These are phyloP conservation scores for Astur gentilis DNA, from an alignment of 2,113 vertebrate species.

Conservation along the genomic window DNA sequence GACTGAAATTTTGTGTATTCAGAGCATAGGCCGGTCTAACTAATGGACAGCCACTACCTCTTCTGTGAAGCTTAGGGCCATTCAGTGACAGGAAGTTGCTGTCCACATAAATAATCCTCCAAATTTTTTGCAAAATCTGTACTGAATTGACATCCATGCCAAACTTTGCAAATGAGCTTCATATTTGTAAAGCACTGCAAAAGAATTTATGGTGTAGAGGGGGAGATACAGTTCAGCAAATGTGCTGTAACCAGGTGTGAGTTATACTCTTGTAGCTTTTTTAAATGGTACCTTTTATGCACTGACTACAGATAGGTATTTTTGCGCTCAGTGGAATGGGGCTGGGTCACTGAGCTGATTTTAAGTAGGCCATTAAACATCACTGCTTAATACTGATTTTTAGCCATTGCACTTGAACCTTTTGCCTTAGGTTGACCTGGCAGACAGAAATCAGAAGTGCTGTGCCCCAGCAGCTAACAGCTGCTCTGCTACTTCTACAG, in stretches of 20 bases:
- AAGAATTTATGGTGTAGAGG: not conserved
- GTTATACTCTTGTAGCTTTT: not conserved
- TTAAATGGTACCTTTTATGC: not conserved
- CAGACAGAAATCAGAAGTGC: not conserved
- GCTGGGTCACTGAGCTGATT: not conserved
- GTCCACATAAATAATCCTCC: not conserved
- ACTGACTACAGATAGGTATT: not conserved
- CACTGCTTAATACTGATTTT: not conserved
- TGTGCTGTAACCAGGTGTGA: not conserved
- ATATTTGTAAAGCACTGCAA: not conserved
- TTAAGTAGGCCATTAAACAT: not conserved
- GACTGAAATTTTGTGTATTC: not conserved
- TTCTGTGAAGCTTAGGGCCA: not conserved
- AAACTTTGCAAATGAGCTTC: not conserved
- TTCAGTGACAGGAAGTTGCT: not conserved
- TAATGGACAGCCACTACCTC: not conserved
- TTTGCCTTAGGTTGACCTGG: not conserved
- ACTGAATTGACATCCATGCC: not conserved
- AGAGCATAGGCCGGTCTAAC: not conserved
- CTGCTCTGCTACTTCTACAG: not conserved
- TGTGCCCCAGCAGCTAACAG: not conserved
- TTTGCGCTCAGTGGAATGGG: not conserved
- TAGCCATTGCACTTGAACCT: not conserved
- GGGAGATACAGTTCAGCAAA: not conserved
- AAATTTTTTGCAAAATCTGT: not conserved